Evolutionary conservation across 2,797 vertebrate species (phyloP).

Genomic region (Pseudomugil gertrudae): DNA sequence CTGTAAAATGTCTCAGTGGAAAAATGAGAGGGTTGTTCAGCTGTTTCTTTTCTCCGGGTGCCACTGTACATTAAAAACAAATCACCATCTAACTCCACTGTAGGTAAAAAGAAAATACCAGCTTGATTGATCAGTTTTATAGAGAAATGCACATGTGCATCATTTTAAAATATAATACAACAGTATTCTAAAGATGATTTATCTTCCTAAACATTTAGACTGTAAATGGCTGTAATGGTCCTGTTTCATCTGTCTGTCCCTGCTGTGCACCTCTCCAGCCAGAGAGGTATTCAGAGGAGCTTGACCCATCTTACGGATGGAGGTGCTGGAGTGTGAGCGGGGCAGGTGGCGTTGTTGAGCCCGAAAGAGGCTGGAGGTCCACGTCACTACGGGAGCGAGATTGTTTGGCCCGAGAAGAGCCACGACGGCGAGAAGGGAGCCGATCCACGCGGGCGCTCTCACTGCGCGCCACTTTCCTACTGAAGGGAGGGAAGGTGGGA

Average conservation of each 20-base stretch:
- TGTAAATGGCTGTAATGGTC: neutral
- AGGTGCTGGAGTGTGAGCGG: constrained; percentile 73
- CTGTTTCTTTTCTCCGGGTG: constrained; percentile 22
- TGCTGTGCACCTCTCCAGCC: constrained; percentile 58
- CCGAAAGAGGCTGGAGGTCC: constrained; percentile 87
- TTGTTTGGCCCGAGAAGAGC: constrained; percentile 88
- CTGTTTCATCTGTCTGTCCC: constrained; percentile 48
- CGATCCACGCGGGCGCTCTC: constrained; percentile 92
- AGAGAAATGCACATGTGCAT: constrained; percentile 3
- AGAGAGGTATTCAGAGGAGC: constrained; percentile 40
- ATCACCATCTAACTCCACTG: constrained; percentile 11
- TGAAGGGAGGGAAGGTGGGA: constrained; percentile 44
- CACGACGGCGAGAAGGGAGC: constrained; percentile 86
- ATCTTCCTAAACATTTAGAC: neutral
- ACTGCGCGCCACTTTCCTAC: constrained; percentile 88
- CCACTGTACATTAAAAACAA: constrained; percentile 26
- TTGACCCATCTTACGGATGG: constrained; percentile 80
- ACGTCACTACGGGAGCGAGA: constrained; percentile 92
- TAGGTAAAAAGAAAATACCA: constrained; percentile 28
- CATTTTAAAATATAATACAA: constrained; percentile 17
- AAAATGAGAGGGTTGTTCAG: constrained; percentile 27
- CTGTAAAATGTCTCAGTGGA: constrained; percentile 25
- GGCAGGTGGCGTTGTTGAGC: constrained; percentile 72
- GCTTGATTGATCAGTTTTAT: constrained; percentile 18
- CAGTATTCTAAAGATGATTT: neutral